Evolutionary conservation across 2,888 invertebrate genomes (phyloP), one percentile per base, ranked within the genome.

Genomic region (Icerya purchasi): DNA sequence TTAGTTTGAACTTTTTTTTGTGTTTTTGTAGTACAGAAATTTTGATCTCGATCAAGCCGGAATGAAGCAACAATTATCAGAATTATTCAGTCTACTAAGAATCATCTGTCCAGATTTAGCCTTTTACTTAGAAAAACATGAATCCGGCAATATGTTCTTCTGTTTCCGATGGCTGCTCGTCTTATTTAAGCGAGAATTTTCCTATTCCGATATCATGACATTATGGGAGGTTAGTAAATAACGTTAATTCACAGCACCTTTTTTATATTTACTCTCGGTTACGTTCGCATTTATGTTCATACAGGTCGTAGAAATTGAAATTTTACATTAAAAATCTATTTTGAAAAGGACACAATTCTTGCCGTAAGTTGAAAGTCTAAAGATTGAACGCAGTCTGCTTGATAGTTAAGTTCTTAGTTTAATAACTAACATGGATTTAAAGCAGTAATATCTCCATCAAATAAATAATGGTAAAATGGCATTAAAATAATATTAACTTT

Each of bases 141-240:
- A 93, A 66, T 86, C 86, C 1, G 90, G 87, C 3, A 96, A 97
- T 71, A 91, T 98, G 89, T 97, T 92, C 73, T 98, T 98, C 74
- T 94, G 94, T 72, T 98, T 98, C 75, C 86, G 97, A 10, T 98
- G 97, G 96, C 78, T 97, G 24, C 77, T 98, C 14, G 92, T 96
- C 8, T 81, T 90, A 73, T 97, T 94, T 71, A 98, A 97, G 72
- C 74, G 97, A 64, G 97, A 98, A 74, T 88, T 97, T 70, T 80
- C 81, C 22, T 84, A 87, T 63, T 75, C 79, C 3, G 90, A 94
- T 69, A 84, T 91, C 57, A 83, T 91, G 79, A 80, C 84, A 69
- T 73, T 97, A 62, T 97, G 96, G 96, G 96, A 97, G 75, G 87
- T 92, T 61, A 60, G 36, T 36, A 36, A 65, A 60, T 54, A 14